Base-by-base conservation (phyloP, 1,140 invertebrate genomes). In the Steinernema feltiae region DNA sequence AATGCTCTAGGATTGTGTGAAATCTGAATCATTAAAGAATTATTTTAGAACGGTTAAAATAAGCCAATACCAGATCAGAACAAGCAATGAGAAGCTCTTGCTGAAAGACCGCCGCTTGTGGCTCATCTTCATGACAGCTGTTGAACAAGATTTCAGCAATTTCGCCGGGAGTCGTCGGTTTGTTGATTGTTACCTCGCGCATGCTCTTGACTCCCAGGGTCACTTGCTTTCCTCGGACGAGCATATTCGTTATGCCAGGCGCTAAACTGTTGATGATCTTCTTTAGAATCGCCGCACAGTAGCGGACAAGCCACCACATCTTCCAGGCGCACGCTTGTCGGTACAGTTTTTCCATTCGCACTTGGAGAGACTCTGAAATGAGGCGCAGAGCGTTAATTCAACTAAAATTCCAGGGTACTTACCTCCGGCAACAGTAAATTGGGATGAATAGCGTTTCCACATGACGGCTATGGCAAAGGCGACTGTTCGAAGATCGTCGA, bases 191-290 rank as follows among this genome's bases (percentile, higher is more conserved):
- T 0, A 93, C 94, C 89, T 98, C 95, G 82, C 92, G 78, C 93
- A 91, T 30, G 0, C 93, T 93, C 84, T 95, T 93, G 29, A 97
- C 93, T 48, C 96, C 96, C 1, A 98, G 92, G 1, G 94, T 95
- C 32, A 98, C 89, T 89, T 97, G 94, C 89, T 98, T 98, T 78
- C 95, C 96, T 88, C 95, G 93, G 24, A 98, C 96, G 30, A 99
- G 89, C 75, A 98, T 92, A 18, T 93, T 93, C 30, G 97, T 99
- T 74, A 99, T 95, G 84, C 95, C 97, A 21, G 97, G 97, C 87
- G 95, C 97, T 75, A 99, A 94, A 81, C 93, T 95, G 87, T 98
- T 96, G 1, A 98, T 95, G 71, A 94, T 92, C 85, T 98, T 95
- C 85, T 92, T 90, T 29, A 98, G 88, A 70, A 98, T 89, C 82